Conservation (phyloP, 1,140 invertebrate genomes). For the Oppia nitens region DNA sequence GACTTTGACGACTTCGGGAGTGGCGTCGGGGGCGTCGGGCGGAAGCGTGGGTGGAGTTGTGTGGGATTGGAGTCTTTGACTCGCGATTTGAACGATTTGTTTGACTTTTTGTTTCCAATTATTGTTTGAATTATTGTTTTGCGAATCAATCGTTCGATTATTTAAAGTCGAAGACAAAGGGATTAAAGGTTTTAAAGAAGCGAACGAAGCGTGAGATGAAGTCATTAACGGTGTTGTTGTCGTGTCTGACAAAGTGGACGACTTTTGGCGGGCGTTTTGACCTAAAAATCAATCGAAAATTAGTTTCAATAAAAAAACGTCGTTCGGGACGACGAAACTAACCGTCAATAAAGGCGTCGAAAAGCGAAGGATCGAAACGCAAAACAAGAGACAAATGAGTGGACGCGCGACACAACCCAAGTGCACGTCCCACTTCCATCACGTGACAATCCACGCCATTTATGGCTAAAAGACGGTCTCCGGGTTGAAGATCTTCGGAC, state of each 20-base stretch:
- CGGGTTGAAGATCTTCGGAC: slow-evolving; percentile 54
- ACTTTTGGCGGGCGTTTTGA: neutral
- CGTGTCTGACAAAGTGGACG: too few relatives aligned
- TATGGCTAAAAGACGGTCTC: slow-evolving; percentile 92
- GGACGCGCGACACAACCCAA: slow-evolving; percentile 78
- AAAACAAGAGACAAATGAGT: slow-evolving; percentile 92
- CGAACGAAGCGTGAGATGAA: too few relatives aligned
- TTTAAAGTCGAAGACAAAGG: too few relatives aligned
- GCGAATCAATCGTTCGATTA: too few relatives aligned
- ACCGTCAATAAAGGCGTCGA: slow-evolving; percentile 12
- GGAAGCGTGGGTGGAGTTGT: neutral
- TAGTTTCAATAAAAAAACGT: neutral
- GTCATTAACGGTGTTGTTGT: too few relatives aligned
- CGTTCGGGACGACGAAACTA: neutral
- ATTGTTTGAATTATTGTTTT: neutral
- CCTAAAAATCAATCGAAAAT: neutral
- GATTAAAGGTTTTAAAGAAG: too few relatives aligned
- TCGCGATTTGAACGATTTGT: neutral
- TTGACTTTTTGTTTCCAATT: neutral
- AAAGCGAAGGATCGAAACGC: slow-evolving; percentile 57
- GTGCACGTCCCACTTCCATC: slow-evolving; percentile 66
- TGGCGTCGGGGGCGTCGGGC: neutral
- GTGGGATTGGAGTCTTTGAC: neutral
- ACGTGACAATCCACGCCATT: slow-evolving; percentile 92
- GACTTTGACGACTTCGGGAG: slow-evolving; percentile 9